phyloP scores from a whole-genome alignment of 2,797 vertebrate genomes.

The Euthynnus affinis region DNA sequence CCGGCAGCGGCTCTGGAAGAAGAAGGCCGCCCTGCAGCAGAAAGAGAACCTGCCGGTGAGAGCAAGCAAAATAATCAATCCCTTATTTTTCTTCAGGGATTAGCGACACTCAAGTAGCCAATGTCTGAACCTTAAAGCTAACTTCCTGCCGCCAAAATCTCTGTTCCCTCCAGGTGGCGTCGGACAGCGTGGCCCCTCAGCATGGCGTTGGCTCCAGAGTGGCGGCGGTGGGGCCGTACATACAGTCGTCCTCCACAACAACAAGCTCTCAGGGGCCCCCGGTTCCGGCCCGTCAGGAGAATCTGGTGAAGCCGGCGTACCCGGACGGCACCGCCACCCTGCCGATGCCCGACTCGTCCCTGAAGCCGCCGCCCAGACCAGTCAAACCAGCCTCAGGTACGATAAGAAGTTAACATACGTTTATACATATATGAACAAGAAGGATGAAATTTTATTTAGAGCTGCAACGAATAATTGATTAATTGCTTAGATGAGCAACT shows the following conservation, averaged over 20 bases:
- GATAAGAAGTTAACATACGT: too few species aligned
- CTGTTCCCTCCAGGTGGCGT: conserved; percentile 79
- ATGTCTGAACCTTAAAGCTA: background rate
- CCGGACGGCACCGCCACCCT: conserved; percentile 86
- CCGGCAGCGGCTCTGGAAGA: conserved; percentile 94
- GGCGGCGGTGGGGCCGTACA: conserved; percentile 95
- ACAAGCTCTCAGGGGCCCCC: conserved; percentile 55
- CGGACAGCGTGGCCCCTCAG: conserved; percentile 85
- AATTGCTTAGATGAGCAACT: too few species aligned
- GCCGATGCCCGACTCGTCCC: conserved; percentile 73
- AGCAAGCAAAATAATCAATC: background rate
- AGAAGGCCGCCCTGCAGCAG: conserved; percentile 94
- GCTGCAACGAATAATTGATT: too few species aligned
- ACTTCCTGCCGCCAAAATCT: too few species aligned
- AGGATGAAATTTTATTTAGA: too few species aligned
- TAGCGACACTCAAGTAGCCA: background rate
- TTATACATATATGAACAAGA: too few species aligned
- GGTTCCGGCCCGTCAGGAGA: conserved; percentile 82
- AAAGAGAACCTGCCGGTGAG: conserved; percentile 92
- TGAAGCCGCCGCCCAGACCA: conserved; percentile 82
- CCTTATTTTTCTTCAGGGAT: too few species aligned
- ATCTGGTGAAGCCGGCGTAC: conserved; percentile 90
- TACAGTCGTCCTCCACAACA: conserved; percentile 88
- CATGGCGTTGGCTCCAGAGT: conserved; percentile 87
- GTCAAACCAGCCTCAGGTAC: conserved; percentile 72